Percentiles rank a stretch among this genome's conserved stretches.
Evolutionary conservation across 2,888 invertebrate genomes (phyloP).

Genomic region (Exocentrus adspersus): DNA sequence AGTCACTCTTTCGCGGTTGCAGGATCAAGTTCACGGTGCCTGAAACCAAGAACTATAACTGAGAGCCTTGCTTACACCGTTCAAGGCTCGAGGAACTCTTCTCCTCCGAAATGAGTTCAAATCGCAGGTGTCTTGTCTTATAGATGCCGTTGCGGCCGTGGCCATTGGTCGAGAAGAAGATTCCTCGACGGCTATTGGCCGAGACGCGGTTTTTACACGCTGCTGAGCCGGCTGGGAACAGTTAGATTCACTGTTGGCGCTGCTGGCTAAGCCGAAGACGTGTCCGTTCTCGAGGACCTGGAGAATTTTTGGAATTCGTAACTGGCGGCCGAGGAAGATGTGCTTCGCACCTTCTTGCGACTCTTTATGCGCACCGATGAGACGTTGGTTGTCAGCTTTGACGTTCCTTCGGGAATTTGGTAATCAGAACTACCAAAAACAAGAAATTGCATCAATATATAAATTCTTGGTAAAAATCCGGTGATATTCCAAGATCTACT

Average conservation of each 20-base stretch:
- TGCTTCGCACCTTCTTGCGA: background rate
- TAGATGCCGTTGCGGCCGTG: constrained; percentile 55
- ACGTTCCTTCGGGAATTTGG: too few relatives aligned
- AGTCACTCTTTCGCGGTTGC: constrained; percentile 48
- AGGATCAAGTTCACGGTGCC: constrained; percentile 50
- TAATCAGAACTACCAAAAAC: too few relatives aligned
- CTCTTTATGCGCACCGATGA: too few relatives aligned
- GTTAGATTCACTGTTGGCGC: constrained; percentile 52
- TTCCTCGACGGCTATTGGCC: constrained; percentile 54
- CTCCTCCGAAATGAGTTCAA: constrained; percentile 58
- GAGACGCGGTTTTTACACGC: constrained; percentile 52
- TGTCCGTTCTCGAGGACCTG: constrained; percentile 5
- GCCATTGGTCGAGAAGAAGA: constrained; percentile 58
- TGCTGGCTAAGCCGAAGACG: constrained; percentile 34
- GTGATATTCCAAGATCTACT: too few relatives aligned
- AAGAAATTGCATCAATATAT: too few relatives aligned
- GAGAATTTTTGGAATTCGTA: constrained; percentile 7
- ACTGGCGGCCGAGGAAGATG: background rate
- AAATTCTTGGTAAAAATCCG: too few relatives aligned
- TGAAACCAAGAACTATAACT: constrained; percentile 21
- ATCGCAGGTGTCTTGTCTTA: constrained; percentile 60
- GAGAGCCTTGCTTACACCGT: constrained; percentile 27
- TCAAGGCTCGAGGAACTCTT: constrained; percentile 30
- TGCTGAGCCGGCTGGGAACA: constrained; percentile 54
- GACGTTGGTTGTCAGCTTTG: too few relatives aligned